Percentiles rank a stretch among this genome's conserved stretches.
These are phyloP conservation scores for Hucho hucho DNA, from an alignment of 2,113 vertebrate genomes.

Conservation along the genomic window DNA sequence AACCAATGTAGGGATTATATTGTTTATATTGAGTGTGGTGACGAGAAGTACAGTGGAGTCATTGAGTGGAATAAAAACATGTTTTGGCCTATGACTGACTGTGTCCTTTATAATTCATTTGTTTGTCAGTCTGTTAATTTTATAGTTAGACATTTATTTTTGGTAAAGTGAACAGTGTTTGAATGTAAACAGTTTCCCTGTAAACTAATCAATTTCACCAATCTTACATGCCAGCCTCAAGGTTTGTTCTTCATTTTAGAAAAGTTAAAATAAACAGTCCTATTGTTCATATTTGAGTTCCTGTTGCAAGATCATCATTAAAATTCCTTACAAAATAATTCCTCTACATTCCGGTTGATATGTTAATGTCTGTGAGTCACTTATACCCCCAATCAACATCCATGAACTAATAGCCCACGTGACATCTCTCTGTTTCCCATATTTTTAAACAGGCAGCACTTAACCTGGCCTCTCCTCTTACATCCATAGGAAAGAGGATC, in stretches of 20 bases:
- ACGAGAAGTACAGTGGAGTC: too few relatives aligned
- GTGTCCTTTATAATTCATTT: neutral
- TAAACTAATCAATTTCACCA: neutral
- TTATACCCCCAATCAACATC: neutral
- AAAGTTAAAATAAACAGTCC: too few relatives aligned
- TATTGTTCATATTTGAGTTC: neutral
- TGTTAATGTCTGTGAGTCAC: neutral
- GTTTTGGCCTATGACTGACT: neutral
- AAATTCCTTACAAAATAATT: too few relatives aligned
- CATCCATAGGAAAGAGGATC: slow-evolving; percentile 49
- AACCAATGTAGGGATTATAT: too few relatives aligned
- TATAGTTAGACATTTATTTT: neutral
- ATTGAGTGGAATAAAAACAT: too few relatives aligned
- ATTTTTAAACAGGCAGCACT: slow-evolving; percentile 38
- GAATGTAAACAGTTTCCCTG: neutral
- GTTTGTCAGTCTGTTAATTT: neutral
- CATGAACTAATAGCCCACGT: neutral
- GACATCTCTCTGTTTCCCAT: slow-evolving; percentile 40
- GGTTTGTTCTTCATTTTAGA: neutral
- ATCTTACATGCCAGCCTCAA: neutral
- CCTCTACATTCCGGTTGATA: too few relatives aligned
- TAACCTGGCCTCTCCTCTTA: slow-evolving; percentile 27
- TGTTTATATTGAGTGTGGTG: too few relatives aligned
- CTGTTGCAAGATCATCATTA: too few relatives aligned
- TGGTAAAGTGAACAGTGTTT: neutral